These are phyloP conservation scores for Cyanocitta stelleri DNA, from an alignment of 2,113 vertebrate genomes.

Conservation along the genomic window DNA sequence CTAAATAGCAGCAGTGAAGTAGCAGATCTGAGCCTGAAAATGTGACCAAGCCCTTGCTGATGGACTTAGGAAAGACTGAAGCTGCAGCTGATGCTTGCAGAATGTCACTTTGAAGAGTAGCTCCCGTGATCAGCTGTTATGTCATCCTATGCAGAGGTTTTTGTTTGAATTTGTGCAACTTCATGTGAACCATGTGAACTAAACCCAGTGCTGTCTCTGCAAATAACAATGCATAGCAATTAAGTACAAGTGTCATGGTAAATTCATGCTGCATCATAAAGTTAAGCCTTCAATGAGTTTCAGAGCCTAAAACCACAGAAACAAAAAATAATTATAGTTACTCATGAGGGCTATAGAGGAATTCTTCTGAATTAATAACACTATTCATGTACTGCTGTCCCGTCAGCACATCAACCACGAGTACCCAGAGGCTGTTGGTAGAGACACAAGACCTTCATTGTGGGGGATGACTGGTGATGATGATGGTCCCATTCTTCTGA, in stretches of 20 bases:
- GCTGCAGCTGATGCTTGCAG: neutral
- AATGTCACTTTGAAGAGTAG: neutral
- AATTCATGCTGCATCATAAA: neutral
- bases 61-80: neutral
- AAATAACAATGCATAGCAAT: neutral
- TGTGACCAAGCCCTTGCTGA: neutral
- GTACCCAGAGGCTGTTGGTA: neutral
- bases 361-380: neutral
- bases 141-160: neutral
- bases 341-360: neutral
- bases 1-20: neutral
- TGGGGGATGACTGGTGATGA: neutral
- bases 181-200: neutral
- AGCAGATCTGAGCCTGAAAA: neutral
- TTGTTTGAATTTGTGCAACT: neutral
- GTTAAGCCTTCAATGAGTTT: neutral
- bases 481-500: neutral
- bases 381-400: neutral
- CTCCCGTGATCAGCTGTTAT: neutral
- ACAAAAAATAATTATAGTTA: neutral
- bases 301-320: neutral
- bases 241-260: neutral
- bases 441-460: neutral
- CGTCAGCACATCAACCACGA: neutral
- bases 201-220: neutral